Percentiles rank a stretch among this genome's conserved stretches.
These are phyloP conservation scores for Sebastes diploproa DNA, from an alignment of 2,797 vertebrate genomes.

Conservation along the genomic window DNA sequence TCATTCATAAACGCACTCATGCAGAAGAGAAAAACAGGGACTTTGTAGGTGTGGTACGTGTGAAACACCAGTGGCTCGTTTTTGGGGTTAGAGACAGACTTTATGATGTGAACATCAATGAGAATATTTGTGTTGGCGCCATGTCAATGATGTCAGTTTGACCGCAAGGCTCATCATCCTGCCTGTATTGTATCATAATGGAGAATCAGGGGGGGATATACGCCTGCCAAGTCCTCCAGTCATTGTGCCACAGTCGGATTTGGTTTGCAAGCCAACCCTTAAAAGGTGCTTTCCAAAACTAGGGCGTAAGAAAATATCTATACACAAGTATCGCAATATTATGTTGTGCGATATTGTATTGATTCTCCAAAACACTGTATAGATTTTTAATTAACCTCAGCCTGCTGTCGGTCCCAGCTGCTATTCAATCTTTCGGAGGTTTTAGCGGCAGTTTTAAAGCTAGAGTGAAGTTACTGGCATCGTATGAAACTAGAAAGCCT, in stretches of 20 bases:
- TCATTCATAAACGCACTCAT: constrained; percentile 30
- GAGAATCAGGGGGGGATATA: constrained; percentile 35
- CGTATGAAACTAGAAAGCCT: background rate
- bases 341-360: background rate
- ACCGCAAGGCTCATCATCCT: constrained; percentile 38
- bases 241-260: constrained; percentile 24
- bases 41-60: constrained; percentile 1
- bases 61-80: constrained; percentile 19
- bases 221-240: constrained; percentile 50
- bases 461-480: background rate
- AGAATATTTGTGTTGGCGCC: constrained; percentile 49
- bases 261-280: constrained; percentile 23
- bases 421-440: background rate
- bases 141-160: constrained; percentile 46
- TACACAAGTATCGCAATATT: background rate
- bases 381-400: background rate
- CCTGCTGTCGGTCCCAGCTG: background rate
- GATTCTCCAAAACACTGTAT: background rate
- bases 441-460: background rate
- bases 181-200: constrained; percentile 37
- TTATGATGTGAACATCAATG: constrained; percentile 39
- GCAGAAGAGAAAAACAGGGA: constrained; percentile 24
- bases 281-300: constrained; percentile 18
- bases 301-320: background rate
- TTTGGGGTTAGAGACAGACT: constrained; percentile 18